phyloP scores from a whole-genome alignment of 2,797 vertebrate genomes.

The Ispidina picta region DNA sequence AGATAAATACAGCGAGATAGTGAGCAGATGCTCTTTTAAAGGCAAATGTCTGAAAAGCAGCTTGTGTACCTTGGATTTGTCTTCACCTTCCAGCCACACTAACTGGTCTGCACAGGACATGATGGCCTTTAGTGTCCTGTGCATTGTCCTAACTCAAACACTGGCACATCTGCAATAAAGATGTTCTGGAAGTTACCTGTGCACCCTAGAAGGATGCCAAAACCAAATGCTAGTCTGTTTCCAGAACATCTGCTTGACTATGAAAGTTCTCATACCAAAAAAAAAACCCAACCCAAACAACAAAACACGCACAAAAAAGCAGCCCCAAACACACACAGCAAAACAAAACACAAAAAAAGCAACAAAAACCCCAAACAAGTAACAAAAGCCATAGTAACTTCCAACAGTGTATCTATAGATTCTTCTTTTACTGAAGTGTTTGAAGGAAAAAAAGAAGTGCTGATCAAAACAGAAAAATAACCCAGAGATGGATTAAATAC shows the following conservation, averaged over 20 bases:
- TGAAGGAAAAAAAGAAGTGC: not conserved
- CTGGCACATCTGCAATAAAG: not conserved
- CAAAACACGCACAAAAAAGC: too few relatives aligned
- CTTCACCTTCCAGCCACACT: not conserved
- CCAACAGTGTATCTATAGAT: not conserved
- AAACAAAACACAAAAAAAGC: not conserved
- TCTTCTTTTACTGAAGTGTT: not conserved
- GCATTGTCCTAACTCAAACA: not conserved
- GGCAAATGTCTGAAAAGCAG: not conserved
- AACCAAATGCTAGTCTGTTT: not conserved
- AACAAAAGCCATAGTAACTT: not conserved
- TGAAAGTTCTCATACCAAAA: not conserved
- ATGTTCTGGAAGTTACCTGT: not conserved
- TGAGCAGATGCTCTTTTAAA: not conserved
- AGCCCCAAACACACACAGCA: not conserved
- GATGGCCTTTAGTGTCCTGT: not conserved
- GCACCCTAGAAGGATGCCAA: not conserved
- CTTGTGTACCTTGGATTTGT: not conserved
- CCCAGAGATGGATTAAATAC: not conserved
- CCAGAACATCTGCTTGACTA: not conserved
- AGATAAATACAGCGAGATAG: not conserved
- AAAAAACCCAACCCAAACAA: not conserved
- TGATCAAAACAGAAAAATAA: slow-evolving; percentile 17
- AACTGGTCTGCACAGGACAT: not conserved
- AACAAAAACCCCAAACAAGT: not conserved